Percentiles rank a stretch among this genome's conserved stretches.
Evolutionary conservation across 1,140 invertebrate species (phyloP).

Genomic region (Drosophila nasuta): DNA sequence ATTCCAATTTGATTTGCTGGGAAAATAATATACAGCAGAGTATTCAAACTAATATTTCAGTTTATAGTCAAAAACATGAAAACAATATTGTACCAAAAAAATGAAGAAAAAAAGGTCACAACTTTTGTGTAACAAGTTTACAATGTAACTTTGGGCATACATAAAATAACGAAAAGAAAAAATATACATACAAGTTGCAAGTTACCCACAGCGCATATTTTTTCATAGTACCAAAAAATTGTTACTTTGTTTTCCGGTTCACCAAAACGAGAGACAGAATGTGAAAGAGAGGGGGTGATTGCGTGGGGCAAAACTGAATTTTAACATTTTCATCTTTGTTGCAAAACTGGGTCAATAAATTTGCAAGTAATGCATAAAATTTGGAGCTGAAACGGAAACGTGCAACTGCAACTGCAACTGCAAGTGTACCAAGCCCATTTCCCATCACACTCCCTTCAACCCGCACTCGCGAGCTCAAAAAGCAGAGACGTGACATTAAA

Average conservation of each 20-base stretch:
- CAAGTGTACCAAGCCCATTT: conserved; percentile 5
- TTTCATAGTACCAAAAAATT: conserved; percentile 37
- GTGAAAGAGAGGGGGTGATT: background rate
- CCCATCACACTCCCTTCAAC: background rate
- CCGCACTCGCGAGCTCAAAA: background rate
- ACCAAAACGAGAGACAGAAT: conserved; percentile 13
- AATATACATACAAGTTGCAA: conserved; percentile 3
- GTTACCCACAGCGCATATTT: conserved; percentile 25
- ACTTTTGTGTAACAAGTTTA: conserved; percentile 39
- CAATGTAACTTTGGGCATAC: conserved; percentile 40
- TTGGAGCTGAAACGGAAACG: conserved; percentile 32
- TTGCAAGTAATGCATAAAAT: conserved; percentile 59
- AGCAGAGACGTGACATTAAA: conserved; percentile 44
- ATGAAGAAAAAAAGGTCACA: conserved; percentile 7
- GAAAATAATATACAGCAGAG: conserved; percentile 1
- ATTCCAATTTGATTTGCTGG: conserved; percentile 5
- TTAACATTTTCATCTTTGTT: conserved; percentile 57
- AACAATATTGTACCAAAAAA: background rate
- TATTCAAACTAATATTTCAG: conserved; percentile 32
- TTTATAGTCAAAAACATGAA: conserved; percentile 10
- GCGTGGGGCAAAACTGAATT: conserved; percentile 28
- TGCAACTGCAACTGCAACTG: conserved; percentile 18
- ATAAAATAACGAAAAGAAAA: conserved; percentile 14
- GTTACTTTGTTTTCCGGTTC: conserved; percentile 49
- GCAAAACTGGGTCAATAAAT: conserved; percentile 57